phyloP scores from a whole-genome alignment of 2,113 vertebrate species.

The Oryzias curvinotus region DNA sequence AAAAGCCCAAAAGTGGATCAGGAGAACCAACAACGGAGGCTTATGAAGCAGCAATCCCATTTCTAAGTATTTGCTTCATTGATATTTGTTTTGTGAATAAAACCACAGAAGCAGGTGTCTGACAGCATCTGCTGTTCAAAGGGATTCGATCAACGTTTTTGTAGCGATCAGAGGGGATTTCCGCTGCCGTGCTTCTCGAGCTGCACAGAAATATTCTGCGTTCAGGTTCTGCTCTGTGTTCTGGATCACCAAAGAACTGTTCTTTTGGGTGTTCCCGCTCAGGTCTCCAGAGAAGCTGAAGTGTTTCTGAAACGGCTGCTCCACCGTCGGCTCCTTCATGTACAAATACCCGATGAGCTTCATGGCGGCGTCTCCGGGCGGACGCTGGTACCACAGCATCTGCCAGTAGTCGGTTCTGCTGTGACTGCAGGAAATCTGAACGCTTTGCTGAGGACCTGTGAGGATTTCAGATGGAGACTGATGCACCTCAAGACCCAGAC shows the following conservation, averaged over 20 bases:
- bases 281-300: constrained; percentile 48
- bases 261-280: constrained; percentile 22
- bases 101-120: constrained; percentile 9
- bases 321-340: background rate
- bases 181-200: constrained; percentile 25
- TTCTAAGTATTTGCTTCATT: no score
- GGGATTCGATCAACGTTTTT: constrained; percentile 16
- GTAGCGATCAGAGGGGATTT: constrained; percentile 15
- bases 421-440: constrained; percentile 51
- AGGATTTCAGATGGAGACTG: constrained; percentile 42
- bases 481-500: constrained; percentile 17
- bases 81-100: background rate
- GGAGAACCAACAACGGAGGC: no score
- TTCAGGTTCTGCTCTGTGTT: background rate
- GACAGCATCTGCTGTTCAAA: background rate
- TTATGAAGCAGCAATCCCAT: no score
- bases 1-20: no score
- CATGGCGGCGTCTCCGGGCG: constrained; percentile 26
- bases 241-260: constrained; percentile 3
- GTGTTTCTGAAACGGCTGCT: background rate
- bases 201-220: constrained; percentile 62
- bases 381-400: constrained; percentile 62
- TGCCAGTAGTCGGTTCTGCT: constrained; percentile 9
- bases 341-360: constrained; percentile 36
- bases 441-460: background rate